Evolutionary conservation across 2,113 vertebrate genomes (phyloP).

Genomic region (Salminus brasiliensis): DNA sequence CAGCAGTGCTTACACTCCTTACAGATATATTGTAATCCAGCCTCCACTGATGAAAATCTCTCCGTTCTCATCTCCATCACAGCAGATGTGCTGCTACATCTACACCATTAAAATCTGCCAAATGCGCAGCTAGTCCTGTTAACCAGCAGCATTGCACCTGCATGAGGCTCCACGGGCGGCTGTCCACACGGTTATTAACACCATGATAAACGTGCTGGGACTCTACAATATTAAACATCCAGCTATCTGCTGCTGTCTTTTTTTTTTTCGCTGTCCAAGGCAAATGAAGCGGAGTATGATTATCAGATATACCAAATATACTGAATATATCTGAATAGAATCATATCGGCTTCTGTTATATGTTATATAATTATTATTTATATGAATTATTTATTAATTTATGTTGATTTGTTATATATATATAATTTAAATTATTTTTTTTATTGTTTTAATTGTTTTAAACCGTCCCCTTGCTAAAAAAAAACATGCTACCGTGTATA

Average conservation of each 20-base stretch:
- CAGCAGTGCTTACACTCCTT: neutral
- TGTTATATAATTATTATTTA: no score
- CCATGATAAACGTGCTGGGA: neutral
- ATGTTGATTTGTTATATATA: no score
- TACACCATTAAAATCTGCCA: neutral
- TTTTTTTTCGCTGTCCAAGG: no score
- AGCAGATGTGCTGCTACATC: neutral
- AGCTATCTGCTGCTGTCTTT: neutral
- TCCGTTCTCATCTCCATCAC: neutral
- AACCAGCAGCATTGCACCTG: neutral
- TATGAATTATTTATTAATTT: no score
- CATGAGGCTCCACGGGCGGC: neutral
- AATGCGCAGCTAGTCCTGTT: neutral
- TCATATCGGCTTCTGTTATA: no score
- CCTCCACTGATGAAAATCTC: neutral
- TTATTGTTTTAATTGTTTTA: no score
- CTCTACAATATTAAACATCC: neutral
- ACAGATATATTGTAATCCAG: neutral
- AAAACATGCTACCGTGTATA: no score
- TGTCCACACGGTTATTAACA: slow-evolving; percentile 5
- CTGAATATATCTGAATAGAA: no score
- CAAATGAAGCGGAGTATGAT: no score
- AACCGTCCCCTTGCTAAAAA: no score
- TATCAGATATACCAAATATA: no score
- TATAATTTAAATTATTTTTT: no score